Evolutionary conservation across 2,797 vertebrate genomes (phyloP).

Genomic region (Rhinatrema bivittatum): DNA sequence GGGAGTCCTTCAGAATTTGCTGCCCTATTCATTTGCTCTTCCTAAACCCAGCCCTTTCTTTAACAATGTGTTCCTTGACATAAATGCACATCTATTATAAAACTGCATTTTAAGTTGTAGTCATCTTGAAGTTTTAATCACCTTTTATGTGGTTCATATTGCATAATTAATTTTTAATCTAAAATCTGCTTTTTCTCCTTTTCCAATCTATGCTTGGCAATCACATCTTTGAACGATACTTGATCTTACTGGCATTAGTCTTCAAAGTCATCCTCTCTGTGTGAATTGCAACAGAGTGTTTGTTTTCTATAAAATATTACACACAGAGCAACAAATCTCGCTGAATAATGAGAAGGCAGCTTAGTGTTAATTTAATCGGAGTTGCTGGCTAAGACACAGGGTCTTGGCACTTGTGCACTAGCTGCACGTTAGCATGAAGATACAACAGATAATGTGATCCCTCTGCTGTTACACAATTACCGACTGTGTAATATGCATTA

Average conservation of each 20-base stretch:
- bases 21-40: no score
- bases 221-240: no score
- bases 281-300: conserved; percentile 2
- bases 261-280: not conserved
- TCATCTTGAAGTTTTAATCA: not conserved
- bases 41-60: no score
- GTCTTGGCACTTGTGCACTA: conserved; percentile 27
- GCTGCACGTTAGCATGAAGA: conserved; percentile 36
- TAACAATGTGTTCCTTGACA: no score
- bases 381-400: not conserved
- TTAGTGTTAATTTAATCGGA: conserved; percentile 8
- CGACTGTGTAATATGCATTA: conserved; percentile 42
- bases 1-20: no score
- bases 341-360: conserved; percentile 12
- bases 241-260: no score
- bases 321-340: conserved; percentile 5
- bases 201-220: no score
- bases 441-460: conserved; percentile 33
- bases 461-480: conserved; percentile 20
- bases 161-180: no score
- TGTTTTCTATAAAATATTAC: conserved; percentile 7
- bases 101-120: no score
- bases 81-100: no score
- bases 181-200: not conserved
- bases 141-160: conserved; percentile 1